Evolutionary conservation across 2,113 vertebrate species (phyloP), one percentile per base, ranked within the genome.

Genomic region (Carassius gibelio): DNA sequence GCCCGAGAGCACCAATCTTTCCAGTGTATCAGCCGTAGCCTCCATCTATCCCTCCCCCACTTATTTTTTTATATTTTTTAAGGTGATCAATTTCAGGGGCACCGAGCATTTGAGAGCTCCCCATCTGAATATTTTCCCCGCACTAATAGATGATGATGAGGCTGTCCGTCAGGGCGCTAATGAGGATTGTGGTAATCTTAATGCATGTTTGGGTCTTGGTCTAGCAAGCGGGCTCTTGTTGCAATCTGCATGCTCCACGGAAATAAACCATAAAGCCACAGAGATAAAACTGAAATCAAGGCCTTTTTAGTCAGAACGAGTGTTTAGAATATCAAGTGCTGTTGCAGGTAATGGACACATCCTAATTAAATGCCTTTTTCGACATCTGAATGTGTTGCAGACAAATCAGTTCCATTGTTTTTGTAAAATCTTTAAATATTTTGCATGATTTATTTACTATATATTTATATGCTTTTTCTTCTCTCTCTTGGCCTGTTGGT

Each of bases 131-230:
- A 66, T 81, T 81, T 48, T 26, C 59, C 61, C 78, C 23, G 2
- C 34, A 30, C 80, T 82, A 82, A 82, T 71, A 71, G 80, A 82
- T 82, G 80, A 82, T 82, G 80, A 82, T 69, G 80, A 82, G 52
- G 80, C 78, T 26, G 78, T 48, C 61, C 42, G 9, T 81, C 78
- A 66, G 61, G 38, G 38, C 14, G 15, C 78, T 81, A 81, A 82
- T 82, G 64, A 82, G 62, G 64, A 82, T n/a, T 3, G 21, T 4
- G 57, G 36, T 80, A 42, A 80, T 81, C 42, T 50, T 66, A 19
- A 81, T 66, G 42, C 78, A 48, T 81, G 78, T 81, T 81, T 81
- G 42, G 78, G 78, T 50, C 64, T 57, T 34, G 64, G 61, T 23
- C 78, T 66, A 45, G 57, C 50, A 52, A 77, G 30, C 1, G 1